Evolutionary conservation across 2,888 invertebrate species (phyloP), one percentile per base, ranked within the genome.

Genomic region (Meteorus cinctellus): DNA sequence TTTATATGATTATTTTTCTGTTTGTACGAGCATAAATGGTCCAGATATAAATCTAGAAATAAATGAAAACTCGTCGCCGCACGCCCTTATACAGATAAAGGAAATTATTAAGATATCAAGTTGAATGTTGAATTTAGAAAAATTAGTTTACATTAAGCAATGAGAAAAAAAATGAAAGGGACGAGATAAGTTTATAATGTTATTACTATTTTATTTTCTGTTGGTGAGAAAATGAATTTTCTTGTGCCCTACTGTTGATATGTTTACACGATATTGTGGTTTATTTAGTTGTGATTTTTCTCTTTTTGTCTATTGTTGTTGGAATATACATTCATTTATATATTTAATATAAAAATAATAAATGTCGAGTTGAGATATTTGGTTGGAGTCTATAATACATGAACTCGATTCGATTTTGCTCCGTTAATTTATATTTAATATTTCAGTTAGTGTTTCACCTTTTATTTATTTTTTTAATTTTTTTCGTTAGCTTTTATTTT

Each of bases 271-370:
- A 24, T 12, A 10, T 51, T 48, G 24, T 29, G n/a, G 31, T 45
- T n/a, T 14, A 14, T 45, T 34, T n/a, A 45, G n/a, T 41, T 12
- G 41, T 6, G 41, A 41, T 41, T 12, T 41, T 19, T 27, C 14
- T 48, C 27, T 68, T 29, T 68, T 48, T 6, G 14, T 29, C 29
- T 29, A n/a, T 29, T 16, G 29, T 29, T 29, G 29, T 55, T 27
- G 48, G 62, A 65, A 70, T 63, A 65, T 36, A 62, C 19, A 55
- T 55, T 19, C 6, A 55, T 55, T 55, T 55, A 36, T 67, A 70
- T 74, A 36, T 71, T 71, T 41, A 63, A 76, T 76, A 76, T 60
- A 76, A 72, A 76, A 74, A 74, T 74, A 74, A 74, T 74, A 68
- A 68, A 68, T 62, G 68, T 68, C 59, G 34, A 74, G 45, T 71